A percentile compares a stretch with the other conserved stretches of the same genome.
These are phyloP conservation scores for Tetragonisca angustula DNA, from an alignment of 2,888 invertebrate species.

Conservation along the genomic window DNA sequence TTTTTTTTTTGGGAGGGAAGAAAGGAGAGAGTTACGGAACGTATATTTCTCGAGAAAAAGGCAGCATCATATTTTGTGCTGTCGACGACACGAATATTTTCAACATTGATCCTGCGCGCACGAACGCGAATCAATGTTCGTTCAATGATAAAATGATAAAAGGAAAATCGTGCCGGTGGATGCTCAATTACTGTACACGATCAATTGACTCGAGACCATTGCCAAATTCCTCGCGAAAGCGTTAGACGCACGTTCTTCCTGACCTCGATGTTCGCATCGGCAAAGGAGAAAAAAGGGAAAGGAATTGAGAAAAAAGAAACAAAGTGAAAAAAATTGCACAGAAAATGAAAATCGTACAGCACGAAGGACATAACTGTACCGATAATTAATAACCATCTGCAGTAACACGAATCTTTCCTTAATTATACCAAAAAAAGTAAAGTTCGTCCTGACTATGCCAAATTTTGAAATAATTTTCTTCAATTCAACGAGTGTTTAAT, in stretches of 20 bases:
- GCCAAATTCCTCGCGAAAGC: not conserved
- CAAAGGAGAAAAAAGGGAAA: no score
- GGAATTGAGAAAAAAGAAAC: not conserved
- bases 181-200: conserved; percentile 27
- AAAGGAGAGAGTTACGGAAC: not conserved
- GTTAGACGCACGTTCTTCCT: not conserved
- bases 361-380: not conserved
- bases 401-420: no score
- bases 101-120: conserved; percentile 16
- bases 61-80: not conserved
- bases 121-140: conserved; percentile 1
- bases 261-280: not conserved
- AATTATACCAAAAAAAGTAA: no score
- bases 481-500: no score
- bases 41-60: no score
- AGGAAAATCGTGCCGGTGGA: not conserved
- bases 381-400: no score
- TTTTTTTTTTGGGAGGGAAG: no score
- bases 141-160: not conserved
- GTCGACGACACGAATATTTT: conserved; percentile 1
- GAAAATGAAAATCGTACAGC: not conserved
- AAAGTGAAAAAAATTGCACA: not conserved
- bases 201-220: not conserved
- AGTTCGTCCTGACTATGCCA: no score
- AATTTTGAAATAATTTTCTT: no score